These are phyloP conservation scores for Antheraea yamamai DNA, from an alignment of 2,888 invertebrate genomes.

Conservation along the genomic window DNA sequence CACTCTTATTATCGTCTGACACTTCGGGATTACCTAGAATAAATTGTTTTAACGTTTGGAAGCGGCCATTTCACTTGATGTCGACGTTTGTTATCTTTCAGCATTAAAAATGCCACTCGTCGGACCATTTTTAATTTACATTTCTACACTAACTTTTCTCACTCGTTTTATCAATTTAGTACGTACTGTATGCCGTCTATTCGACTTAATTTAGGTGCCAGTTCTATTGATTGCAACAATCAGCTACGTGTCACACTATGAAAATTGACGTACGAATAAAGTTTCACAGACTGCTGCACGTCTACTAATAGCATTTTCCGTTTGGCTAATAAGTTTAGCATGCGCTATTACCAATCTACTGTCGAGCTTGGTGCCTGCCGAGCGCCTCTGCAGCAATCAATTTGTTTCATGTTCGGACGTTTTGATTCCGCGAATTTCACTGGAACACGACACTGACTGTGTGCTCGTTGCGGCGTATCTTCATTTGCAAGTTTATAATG, in stretches of 20 bases:
- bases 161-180: constrained; percentile 56
- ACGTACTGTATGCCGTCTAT: constrained; percentile 45
- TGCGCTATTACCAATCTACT: constrained; percentile 79
- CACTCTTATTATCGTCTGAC: constrained; percentile 81
- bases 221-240: constrained; percentile 79
- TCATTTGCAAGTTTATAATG: constrained; percentile 69
- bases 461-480: constrained; percentile 64
- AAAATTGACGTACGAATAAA: constrained; percentile 74
- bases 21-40: constrained; percentile 78
- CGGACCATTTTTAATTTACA: constrained; percentile 47
- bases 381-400: constrained; percentile 75
- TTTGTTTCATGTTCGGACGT: constrained; percentile 76
- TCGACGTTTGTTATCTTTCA: constrained; percentile 68
- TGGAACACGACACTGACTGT: constrained; percentile 55
- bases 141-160: constrained; percentile 45
- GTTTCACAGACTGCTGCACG: constrained; percentile 68
- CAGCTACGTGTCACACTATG: constrained; percentile 70
- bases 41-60: constrained; percentile 78
- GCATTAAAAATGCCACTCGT: constrained; percentile 60
- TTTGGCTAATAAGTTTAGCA: constrained; percentile 81
- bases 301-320: constrained; percentile 79
- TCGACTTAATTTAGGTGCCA: constrained; percentile 58
- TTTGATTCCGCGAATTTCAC: constrained; percentile 74
- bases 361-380: constrained; percentile 64
- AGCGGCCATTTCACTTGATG: constrained; percentile 65